phyloP scores from a whole-genome alignment of 2,888 invertebrate genomes.

The Nomada ferruginata region DNA sequence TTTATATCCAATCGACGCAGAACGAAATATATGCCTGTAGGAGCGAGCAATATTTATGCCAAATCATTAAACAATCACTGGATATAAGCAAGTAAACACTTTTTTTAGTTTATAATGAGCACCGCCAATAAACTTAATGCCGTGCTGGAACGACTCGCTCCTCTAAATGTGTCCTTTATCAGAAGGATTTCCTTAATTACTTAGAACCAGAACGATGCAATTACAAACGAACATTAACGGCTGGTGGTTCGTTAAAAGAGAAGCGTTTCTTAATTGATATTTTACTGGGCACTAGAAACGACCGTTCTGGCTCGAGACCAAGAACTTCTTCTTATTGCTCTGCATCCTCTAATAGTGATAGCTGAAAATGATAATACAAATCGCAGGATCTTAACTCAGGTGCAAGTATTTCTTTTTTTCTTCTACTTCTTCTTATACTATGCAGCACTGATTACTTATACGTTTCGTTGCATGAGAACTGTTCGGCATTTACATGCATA shows the following conservation, averaged over 20 bases:
- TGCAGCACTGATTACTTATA: too few relatives aligned
- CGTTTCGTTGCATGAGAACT: too few relatives aligned
- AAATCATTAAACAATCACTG: conserved; percentile 39
- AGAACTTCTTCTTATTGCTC: background rate
- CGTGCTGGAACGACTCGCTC: background rate
- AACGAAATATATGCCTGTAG: background rate
- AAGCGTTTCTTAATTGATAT: conserved; percentile 26
- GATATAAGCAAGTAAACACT: background rate
- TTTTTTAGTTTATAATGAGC: background rate
- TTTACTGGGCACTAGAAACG: conserved; percentile 1
- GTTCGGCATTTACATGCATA: too few relatives aligned
- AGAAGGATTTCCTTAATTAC: conserved; percentile 43
- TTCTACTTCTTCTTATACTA: too few relatives aligned
- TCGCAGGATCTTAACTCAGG: background rate
- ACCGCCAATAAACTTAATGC: background rate
- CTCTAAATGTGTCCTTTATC: conserved; percentile 38
- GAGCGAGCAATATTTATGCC: conserved; percentile 4
- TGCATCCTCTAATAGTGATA: background rate
- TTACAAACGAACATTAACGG: conserved; percentile 35
- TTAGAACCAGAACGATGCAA: conserved; percentile 36
- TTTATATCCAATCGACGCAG: background rate
- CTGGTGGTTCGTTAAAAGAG: conserved; percentile 31
- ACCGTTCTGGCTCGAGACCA: background rate
- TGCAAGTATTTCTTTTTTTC: background rate
- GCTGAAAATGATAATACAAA: conserved; percentile 15